Percentiles rank a stretch among this genome's conserved stretches.
phyloP scores from a whole-genome alignment of 2,888 invertebrate genomes.

The Oligia fasciuncula region DNA sequence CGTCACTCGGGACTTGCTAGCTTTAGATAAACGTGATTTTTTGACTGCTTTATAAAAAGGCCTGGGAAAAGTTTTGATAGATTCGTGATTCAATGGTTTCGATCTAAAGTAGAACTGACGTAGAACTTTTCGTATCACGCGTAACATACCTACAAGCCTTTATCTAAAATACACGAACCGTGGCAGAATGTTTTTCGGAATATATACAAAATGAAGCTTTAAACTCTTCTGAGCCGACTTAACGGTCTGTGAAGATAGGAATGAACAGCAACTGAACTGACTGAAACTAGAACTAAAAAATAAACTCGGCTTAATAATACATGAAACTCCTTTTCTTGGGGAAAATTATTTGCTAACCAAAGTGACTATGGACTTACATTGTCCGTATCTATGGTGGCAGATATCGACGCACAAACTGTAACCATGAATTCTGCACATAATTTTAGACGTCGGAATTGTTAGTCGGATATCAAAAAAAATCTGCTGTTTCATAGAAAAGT shows the following conservation, averaged over 20 bases:
- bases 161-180: constrained; percentile 34
- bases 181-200: constrained; percentile 19
- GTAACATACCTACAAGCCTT: constrained; percentile 19
- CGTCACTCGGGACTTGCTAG: constrained; percentile 43
- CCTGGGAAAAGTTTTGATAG: constrained; percentile 50
- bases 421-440: not conserved
- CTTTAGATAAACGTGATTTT: constrained; percentile 44
- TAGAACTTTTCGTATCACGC: constrained; percentile 29
- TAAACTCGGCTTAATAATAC: constrained; percentile 28
- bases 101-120: constrained; percentile 29
- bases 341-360: not conserved
- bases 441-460: not conserved
- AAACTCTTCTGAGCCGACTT: constrained; percentile 36
- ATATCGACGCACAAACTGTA: not conserved
- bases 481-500: too few relatives aligned
- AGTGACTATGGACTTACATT: not conserved
- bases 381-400: not conserved
- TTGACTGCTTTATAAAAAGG: constrained; percentile 45
- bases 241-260: constrained; percentile 52
- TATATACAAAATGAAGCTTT: constrained; percentile 30
- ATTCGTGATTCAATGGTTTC: constrained; percentile 46
- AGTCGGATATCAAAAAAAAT: not conserved
- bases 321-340: constrained; percentile 26
- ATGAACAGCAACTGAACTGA: constrained; percentile 20
- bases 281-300: constrained; percentile 45